These are phyloP conservation scores for Teleogryllus oceanicus DNA, from an alignment of 2,888 invertebrate genomes.

Conservation along the genomic window DNA sequence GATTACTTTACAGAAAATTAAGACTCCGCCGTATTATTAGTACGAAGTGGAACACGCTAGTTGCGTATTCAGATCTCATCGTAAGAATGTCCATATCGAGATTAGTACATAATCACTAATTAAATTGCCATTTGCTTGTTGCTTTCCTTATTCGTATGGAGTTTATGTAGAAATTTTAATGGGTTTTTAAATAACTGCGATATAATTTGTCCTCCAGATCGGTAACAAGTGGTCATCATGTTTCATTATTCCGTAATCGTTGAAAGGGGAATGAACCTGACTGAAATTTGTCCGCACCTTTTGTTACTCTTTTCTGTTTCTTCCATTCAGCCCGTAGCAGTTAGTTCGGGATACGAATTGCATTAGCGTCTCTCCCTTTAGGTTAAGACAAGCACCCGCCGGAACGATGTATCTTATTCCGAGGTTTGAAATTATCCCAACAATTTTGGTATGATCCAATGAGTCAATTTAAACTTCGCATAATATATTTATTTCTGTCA, in stretches of 20 bases:
- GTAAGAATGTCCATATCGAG: constrained; percentile 9
- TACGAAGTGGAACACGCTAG: neutral
- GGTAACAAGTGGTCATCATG: neutral
- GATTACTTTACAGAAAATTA: neutral
- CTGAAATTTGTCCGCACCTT: neutral
- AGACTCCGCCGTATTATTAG: neutral
- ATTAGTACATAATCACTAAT: neutral
- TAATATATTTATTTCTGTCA: too few species aligned
- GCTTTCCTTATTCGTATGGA: too few species aligned
- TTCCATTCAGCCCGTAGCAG: too few species aligned
- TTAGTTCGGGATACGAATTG: too few species aligned
- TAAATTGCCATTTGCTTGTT: neutral
- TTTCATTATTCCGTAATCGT: constrained; percentile 1
- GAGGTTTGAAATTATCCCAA: too few species aligned
- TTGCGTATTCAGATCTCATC: neutral
- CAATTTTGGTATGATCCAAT: too few species aligned
- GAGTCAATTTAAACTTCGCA: too few species aligned
- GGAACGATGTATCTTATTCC: too few species aligned
- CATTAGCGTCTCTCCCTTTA: too few species aligned
- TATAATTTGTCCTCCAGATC: neutral
- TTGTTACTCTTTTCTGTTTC: too few species aligned
- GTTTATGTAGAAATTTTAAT: neutral
- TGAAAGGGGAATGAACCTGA: neutral
- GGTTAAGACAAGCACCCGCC: too few species aligned
- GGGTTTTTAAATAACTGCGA: constrained; percentile 10